Evolutionary conservation across 2,113 vertebrate genomes (phyloP), one percentile per base, ranked within the genome.

Genomic region (Syngnathoides biaculeatus): DNA sequence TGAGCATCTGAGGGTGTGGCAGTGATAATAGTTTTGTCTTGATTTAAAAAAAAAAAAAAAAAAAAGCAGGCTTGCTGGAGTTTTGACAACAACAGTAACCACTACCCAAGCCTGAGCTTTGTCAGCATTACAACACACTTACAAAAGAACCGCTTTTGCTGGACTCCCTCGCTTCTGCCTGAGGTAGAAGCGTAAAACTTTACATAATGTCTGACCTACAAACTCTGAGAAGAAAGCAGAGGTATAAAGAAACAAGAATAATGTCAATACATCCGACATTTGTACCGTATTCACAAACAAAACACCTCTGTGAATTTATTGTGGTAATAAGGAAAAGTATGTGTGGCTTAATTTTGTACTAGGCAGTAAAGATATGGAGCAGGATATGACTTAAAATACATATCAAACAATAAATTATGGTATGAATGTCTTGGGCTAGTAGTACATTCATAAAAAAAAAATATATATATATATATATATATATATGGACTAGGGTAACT

Each of bases 81-180:
- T 47, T 75, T 22, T 30, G 72, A 27, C 69, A 73, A 56, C 42
- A 65, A 42, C 72, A 50, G 64, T 27, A 69, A 65, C 64, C 73
- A 72, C 75, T 75, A 74, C 77, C 82, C 72, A 75, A 47, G 67
- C 71, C 67, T 65, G 68, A 71, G 64, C 71, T 64, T 62, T 71
- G 65, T 80, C 62, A 75, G 73, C 65, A 72, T n/a, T 52, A n/a
- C 48, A 52, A 52, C 48, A 11, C 45, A 47, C 17, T 72, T 74
- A 70, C 50, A 66, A 67, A 69, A 81, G 62, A 78, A 61, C 50
- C 17, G 40, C 63, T 59, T 68, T 72, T 76, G 67, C 73, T 53
- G 17, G n/a, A 38, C 63, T 68, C 40, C 58, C 47, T 72, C 52
- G 3, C 68, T 59, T 57, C 60, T 48, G 64, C 68, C 58, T 62